phyloP scores from a whole-genome alignment of 2,888 invertebrate genomes.

The Maniola hyperantus region DNA sequence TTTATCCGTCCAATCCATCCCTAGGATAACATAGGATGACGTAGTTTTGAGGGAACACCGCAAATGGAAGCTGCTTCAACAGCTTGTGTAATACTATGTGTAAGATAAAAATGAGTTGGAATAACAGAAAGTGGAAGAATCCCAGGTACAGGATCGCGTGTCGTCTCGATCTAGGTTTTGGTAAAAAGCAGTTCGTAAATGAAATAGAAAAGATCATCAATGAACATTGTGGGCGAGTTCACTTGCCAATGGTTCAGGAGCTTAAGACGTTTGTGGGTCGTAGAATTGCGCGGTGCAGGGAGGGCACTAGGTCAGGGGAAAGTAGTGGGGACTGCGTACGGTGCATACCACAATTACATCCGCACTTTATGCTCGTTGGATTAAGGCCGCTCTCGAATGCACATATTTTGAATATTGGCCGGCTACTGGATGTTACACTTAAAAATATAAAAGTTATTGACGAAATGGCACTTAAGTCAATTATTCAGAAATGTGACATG shows the following conservation, averaged over 20 bases:
- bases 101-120: no score
- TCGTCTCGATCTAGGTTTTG: no score
- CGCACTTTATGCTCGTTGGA: constrained; percentile 46
- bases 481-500: not conserved
- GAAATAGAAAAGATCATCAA: not conserved
- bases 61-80: no score
- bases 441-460: constrained; percentile 7
- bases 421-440: constrained; percentile 24
- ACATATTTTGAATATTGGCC: constrained; percentile 33
- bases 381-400: constrained; percentile 43
- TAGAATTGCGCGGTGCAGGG: constrained; percentile 54
- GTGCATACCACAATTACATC: constrained; percentile 69
- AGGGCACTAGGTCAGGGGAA: constrained; percentile 82
- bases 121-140: no score
- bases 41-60: no score
- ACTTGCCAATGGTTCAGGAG: constrained; percentile 20
- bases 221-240: constrained; percentile 13
- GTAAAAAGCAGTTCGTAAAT: not conserved
- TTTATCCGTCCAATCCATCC: no score
- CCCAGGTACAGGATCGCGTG: no score
- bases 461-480: not conserved
- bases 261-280: constrained; percentile 68
- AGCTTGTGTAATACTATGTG: no score
- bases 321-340: constrained; percentile 73
- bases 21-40: no score